Evolutionary conservation across 2,888 invertebrate species (phyloP).

Genomic region (Cyclophora albipunctata): DNA sequence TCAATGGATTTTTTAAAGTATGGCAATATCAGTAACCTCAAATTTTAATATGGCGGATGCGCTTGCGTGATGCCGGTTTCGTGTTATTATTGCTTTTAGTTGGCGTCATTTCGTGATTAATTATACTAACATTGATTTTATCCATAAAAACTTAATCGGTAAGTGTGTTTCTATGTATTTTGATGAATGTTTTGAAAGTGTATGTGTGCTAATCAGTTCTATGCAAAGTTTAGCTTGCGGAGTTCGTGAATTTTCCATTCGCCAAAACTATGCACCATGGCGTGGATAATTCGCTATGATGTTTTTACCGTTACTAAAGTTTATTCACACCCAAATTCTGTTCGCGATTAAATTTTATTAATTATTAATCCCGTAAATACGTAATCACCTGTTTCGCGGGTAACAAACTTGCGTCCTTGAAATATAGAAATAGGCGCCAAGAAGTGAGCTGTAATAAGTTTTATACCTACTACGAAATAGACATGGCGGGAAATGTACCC

Average conservation of each 20-base stretch:
- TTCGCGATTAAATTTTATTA: no score
- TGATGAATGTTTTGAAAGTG: background rate
- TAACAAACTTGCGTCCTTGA: constrained; percentile 50
- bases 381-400: constrained; percentile 38
- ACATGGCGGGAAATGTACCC: constrained; percentile 48
- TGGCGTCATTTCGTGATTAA: constrained; percentile 56
- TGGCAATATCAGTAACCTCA: constrained; percentile 45
- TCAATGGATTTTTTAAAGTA: constrained; percentile 12
- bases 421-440: constrained; percentile 52
- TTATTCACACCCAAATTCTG: constrained; percentile 5
- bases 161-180: constrained; percentile 23
- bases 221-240: constrained; percentile 12
- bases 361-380: constrained; percentile 16
- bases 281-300: constrained; percentile 45
- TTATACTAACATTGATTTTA: constrained; percentile 43
- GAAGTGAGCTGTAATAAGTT: constrained; percentile 28
- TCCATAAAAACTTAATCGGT: constrained; percentile 34
- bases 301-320: constrained; percentile 44
- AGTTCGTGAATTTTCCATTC: constrained; percentile 58
- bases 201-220: no score
- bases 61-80: constrained; percentile 75
- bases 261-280: constrained; percentile 60
- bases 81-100: constrained; percentile 62
- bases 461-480: constrained; percentile 25
- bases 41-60: constrained; percentile 66